These are phyloP conservation scores for Synergus laeviventris DNA, from an alignment of 2,888 invertebrate species.

Conservation along the genomic window DNA sequence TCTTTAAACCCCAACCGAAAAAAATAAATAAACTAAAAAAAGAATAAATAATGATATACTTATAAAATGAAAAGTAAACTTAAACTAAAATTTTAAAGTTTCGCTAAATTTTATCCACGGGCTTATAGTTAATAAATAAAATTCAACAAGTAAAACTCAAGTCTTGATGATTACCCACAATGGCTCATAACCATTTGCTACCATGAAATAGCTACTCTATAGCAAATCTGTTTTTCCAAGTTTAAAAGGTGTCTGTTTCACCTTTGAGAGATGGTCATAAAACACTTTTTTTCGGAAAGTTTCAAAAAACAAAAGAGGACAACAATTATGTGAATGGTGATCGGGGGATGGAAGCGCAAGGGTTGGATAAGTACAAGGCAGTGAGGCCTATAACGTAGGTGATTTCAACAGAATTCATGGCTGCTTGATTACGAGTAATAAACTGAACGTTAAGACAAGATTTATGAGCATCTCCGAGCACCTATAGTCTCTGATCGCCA, in stretches of 20 bases:
- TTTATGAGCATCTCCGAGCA: slow-evolving; percentile 72
- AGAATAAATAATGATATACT: background rate
- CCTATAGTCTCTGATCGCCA: slow-evolving; percentile 70
- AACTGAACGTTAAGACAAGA: slow-evolving; percentile 75
- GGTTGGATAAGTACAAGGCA: slow-evolving; percentile 68
- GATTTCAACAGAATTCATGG: slow-evolving; percentile 75
- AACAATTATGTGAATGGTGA: slow-evolving; percentile 31
- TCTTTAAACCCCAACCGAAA: background rate
- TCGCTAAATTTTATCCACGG: background rate
- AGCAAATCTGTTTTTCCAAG: slow-evolving; percentile 7
- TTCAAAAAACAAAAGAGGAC: slow-evolving; percentile 11
- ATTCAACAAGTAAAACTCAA: background rate
- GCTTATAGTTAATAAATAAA: background rate
- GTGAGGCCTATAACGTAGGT: slow-evolving; percentile 69
- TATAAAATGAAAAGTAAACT: background rate
- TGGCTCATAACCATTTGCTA: background rate
- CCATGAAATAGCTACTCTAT: background rate
- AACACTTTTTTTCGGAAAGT: background rate
- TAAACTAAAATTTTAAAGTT: background rate
- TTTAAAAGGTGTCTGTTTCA: background rate
- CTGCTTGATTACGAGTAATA: slow-evolving; percentile 76
- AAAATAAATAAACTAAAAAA: background rate
- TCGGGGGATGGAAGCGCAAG: slow-evolving; percentile 58
- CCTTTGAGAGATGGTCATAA: background rate
- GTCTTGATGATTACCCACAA: background rate